A percentile compares a stretch with the other conserved stretches of the same genome.
Conservation (phyloP, 2,113 vertebrate species). For the Xyrauchen texanus region DNA sequence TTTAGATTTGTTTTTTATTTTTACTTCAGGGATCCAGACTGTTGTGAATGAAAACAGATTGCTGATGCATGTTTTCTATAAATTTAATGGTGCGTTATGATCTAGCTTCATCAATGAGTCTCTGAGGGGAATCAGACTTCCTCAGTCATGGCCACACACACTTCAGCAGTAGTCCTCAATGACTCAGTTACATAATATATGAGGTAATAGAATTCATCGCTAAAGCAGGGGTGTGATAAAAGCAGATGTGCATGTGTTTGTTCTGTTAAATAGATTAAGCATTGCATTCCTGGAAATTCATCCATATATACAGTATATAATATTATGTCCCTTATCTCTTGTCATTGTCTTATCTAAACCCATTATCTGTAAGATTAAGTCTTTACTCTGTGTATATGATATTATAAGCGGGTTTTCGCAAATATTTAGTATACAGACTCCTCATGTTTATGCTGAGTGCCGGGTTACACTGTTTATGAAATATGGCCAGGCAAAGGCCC, state of each 20-base stretch:
- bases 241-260: constrained; percentile 44
- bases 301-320: constrained; percentile 2
- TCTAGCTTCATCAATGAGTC: constrained; percentile 63
- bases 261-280: constrained; percentile 25
- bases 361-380: constrained; percentile 64
- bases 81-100: constrained; percentile 40
- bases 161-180: constrained; percentile 59
- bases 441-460: constrained; percentile 78
- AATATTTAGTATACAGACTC: constrained; percentile 79
- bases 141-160: constrained; percentile 53
- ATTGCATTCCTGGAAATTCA: background rate
- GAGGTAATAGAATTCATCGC: constrained; percentile 66
- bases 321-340: constrained; percentile 41
- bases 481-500: constrained; percentile 73
- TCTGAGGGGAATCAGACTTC: constrained; percentile 62
- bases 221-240: constrained; percentile 63
- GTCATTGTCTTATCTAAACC: constrained; percentile 56
- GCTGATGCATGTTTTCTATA: background rate
- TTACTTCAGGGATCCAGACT: too few species aligned
- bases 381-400: constrained; percentile 69
- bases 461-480: constrained; percentile 78
- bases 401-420: constrained; percentile 71
- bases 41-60: background rate
- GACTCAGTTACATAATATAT: constrained; percentile 69
- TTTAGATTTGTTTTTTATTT: too few species aligned